Evolutionary conservation across 2,113 vertebrate genomes (phyloP).

Genomic region (Tapirus terrestris): DNA sequence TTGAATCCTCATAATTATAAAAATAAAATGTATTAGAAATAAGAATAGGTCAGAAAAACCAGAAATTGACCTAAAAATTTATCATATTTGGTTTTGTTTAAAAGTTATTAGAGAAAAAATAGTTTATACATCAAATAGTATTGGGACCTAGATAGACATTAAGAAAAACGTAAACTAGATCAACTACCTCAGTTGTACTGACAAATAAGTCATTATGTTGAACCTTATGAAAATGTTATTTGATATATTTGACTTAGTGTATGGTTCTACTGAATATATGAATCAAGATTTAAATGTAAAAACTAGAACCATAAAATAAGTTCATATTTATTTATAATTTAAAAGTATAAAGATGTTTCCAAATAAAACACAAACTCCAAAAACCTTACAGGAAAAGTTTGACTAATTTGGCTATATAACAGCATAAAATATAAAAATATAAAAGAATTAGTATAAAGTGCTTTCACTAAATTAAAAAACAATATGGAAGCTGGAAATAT

Average conservation of each 20-base stretch:
- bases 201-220: slow-evolving; percentile 15
- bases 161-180: neutral
- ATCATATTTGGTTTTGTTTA: neutral
- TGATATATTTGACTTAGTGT: neutral
- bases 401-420: neutral
- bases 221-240: neutral
- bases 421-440: neutral
- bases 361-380: neutral
- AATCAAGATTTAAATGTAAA: slow-evolving; percentile 32
- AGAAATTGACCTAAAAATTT: neutral
- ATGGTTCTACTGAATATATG: neutral
- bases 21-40: neutral
- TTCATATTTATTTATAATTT: neutral
- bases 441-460: neutral
- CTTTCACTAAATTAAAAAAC: slow-evolving; percentile 1
- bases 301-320: neutral
- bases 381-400: slow-evolving; percentile 1
- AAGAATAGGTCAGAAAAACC: neutral
- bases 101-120: slow-evolving; percentile 20
- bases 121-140: neutral
- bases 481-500: neutral
- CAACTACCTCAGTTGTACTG: neutral
- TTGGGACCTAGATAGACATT: neutral
- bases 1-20: neutral
- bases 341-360: neutral